Evolutionary conservation across 2,113 vertebrate species (phyloP).

Genomic region (Oreotragus oreotragus): DNA sequence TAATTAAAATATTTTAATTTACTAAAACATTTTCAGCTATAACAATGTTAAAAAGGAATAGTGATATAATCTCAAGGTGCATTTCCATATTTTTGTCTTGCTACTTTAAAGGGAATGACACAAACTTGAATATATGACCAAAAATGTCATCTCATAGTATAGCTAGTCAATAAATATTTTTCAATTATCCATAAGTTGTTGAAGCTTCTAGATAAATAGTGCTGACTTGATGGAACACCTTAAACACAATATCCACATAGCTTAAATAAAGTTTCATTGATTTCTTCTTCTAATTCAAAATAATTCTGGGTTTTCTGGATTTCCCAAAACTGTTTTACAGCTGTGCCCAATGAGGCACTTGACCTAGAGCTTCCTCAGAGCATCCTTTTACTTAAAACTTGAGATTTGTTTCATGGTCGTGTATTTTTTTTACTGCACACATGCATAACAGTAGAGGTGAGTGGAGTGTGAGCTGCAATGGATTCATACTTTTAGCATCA

Average conservation of each 20-base stretch:
- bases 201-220: background rate
- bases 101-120: background rate
- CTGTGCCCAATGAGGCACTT: background rate
- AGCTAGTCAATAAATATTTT: background rate
- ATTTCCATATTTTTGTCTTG: background rate
- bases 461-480: fast-evolving
- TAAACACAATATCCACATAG: background rate
- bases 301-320: fast-evolving
- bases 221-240: background rate
- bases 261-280: background rate
- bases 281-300: background rate
- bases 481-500: background rate
- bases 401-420: background rate
- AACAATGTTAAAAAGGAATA: background rate
- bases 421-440: no score
- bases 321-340: background rate
- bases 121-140: background rate
- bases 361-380: background rate
- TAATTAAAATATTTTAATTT: background rate
- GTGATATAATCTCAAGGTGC: no score
- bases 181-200: background rate
- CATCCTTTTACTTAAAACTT: background rate
- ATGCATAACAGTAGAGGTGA: background rate
- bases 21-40: background rate
- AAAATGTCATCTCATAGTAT: background rate